Conservation (phyloP, 2,888 invertebrate species). For the Drosophila buzzatii region DNA sequence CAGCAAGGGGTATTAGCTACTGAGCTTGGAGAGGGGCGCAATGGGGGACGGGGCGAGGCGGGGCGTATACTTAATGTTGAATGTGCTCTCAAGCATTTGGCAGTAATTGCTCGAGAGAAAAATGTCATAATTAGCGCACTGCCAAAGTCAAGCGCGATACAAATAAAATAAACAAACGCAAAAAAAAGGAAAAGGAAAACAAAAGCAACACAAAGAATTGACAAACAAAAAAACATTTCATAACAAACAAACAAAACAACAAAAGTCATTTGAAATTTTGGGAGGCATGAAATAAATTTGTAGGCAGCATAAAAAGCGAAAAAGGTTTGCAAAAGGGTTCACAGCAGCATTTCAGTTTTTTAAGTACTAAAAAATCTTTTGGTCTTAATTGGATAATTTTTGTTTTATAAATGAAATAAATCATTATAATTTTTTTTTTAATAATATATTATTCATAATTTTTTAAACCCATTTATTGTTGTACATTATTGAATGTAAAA, state of each 20-base stretch:
- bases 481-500: too few relatives aligned
- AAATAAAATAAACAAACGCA: slow-evolving; percentile 25
- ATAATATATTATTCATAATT: too few relatives aligned
- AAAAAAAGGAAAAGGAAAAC: slow-evolving; percentile 10
- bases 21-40: neutral
- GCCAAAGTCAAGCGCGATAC: slow-evolving; percentile 42
- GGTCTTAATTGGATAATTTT: neutral
- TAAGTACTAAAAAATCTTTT: too few relatives aligned
- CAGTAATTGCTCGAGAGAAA: slow-evolving; percentile 74
- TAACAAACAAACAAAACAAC: neutral
- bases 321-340: neutral
- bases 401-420: neutral
- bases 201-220: slow-evolving; percentile 2
- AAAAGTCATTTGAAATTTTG: slow-evolving; percentile 8
- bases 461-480: too few relatives aligned
- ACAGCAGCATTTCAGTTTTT: too few relatives aligned
- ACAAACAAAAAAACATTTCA: neutral
- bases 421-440: too few relatives aligned
- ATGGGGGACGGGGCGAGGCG: neutral
- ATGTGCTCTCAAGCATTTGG: slow-evolving; percentile 74
- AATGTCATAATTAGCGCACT: slow-evolving; percentile 70
- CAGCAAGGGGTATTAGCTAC: neutral
- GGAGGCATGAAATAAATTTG: neutral
- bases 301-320: neutral
- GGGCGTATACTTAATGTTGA: slow-evolving; percentile 62